Evolutionary conservation across 2,113 vertebrate genomes (phyloP).

Genomic region (Hylia prasina): DNA sequence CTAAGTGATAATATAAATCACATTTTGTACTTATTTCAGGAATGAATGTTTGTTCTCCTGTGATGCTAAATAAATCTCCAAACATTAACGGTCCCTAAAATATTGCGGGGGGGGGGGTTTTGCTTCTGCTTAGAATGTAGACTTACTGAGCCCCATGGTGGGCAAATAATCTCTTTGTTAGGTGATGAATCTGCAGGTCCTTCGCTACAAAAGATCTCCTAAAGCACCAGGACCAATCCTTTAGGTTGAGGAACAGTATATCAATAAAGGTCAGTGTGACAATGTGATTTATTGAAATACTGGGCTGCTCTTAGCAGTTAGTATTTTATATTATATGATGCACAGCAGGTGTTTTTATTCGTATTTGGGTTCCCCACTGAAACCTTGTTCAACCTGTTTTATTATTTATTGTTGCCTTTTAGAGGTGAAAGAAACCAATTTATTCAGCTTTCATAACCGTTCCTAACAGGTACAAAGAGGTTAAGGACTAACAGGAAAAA

Average conservation of each 20-base stretch:
- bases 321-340: slow-evolving; percentile 65
- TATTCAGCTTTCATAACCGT: slow-evolving; percentile 67
- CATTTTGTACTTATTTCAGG: slow-evolving; percentile 9
- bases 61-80: background rate
- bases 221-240: slow-evolving; percentile 58
- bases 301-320: slow-evolving; percentile 36
- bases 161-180: slow-evolving; percentile 60
- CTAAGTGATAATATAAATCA: background rate
- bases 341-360: slow-evolving; percentile 63
- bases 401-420: slow-evolving; percentile 74
- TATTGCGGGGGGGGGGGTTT: background rate
- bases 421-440: slow-evolving; percentile 70
- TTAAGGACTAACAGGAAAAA: slow-evolving; percentile 66
- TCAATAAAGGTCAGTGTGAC: slow-evolving; percentile 75
- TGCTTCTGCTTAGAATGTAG: slow-evolving; percentile 28
- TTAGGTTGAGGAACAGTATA: slow-evolving; percentile 55
- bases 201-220: slow-evolving; percentile 61
- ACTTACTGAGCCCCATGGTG: background rate
- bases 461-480: slow-evolving; percentile 58
- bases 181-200: slow-evolving; percentile 39
- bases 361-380: slow-evolving; percentile 57
- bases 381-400: slow-evolving; percentile 63
- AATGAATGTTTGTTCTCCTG: background rate
- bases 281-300: slow-evolving; percentile 72
- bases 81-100: background rate